Percentiles rank a stretch among this genome's conserved stretches.
phyloP scores from a whole-genome alignment of 2,888 invertebrate species.

The Harpalus rufipes region DNA sequence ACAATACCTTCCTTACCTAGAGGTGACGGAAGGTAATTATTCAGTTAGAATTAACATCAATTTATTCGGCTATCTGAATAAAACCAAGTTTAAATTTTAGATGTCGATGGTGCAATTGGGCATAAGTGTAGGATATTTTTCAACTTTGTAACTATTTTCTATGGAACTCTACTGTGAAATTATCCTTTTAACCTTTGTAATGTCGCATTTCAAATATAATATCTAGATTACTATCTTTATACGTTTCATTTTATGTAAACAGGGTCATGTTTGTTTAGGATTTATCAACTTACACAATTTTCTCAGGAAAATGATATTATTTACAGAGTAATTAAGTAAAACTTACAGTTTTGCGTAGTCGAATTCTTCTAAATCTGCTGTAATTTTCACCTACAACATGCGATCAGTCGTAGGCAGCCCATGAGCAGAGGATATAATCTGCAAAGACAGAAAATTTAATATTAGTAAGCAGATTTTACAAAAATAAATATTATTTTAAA shows the following conservation, averaged over 20 bases:
- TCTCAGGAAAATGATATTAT: not conserved
- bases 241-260: not conserved
- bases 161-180: not conserved
- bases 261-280: not conserved
- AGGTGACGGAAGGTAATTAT: no score
- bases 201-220: not conserved
- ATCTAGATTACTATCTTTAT: not conserved
- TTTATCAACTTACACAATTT: constrained; percentile 1
- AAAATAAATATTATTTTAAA: no score
- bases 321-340: not conserved
- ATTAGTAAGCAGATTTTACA: no score
- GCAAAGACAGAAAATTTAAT: not conserved
- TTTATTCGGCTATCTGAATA: no score
- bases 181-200: not conserved
- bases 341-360: constrained; percentile 18
- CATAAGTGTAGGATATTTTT: no score
- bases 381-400: constrained; percentile 43
- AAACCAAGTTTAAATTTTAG: no score
- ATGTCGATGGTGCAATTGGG: no score
- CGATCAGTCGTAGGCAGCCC: not conserved
- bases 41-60: no score
- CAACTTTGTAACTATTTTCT: not conserved
- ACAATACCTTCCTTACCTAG: no score
- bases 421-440: constrained; percentile 25
- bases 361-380: not conserved